phyloP scores from a whole-genome alignment of 2,113 vertebrate species.

The Pachypanchax playfairii region DNA sequence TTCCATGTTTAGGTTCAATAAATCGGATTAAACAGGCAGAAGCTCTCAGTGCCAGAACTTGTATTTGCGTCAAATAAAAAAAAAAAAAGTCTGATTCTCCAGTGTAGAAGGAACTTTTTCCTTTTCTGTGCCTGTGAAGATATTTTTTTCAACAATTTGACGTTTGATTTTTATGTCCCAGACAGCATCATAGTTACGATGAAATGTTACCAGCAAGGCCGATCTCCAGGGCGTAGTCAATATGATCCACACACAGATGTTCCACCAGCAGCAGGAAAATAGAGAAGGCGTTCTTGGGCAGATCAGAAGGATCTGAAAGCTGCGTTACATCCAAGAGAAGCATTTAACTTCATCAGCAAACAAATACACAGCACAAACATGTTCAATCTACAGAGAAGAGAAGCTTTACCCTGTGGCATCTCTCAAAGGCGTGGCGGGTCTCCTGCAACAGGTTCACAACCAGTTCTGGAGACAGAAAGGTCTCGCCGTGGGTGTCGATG shows the following conservation, averaged over 20 bases:
- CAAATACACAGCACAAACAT: background rate
- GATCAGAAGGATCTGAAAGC: conserved; percentile 96
- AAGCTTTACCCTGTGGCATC: conserved; percentile 91
- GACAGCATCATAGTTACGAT: conserved; percentile 4
- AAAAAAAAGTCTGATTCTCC: too few relatives aligned
- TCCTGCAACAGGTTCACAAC: conserved; percentile 98
- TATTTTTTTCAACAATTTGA: too few relatives aligned
- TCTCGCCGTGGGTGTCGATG: conserved; percentile 98
- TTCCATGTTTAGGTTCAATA: too few relatives aligned
- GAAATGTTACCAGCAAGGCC: conserved; percentile 89
- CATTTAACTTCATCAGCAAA: background rate
- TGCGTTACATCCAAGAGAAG: conserved; percentile 71
- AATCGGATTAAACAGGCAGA: background rate
- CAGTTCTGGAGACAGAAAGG: conserved; percentile 95
- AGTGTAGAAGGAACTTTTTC: too few relatives aligned
- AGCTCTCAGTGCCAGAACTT: too few relatives aligned
- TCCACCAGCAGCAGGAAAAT: conserved; percentile 98
- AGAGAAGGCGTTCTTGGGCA: conserved; percentile 97
- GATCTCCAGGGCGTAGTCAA: conserved; percentile 98
- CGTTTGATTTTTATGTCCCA: too few relatives aligned
- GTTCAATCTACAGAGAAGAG: background rate
- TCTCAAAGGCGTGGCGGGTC: conserved; percentile 97
- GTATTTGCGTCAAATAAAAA: too few relatives aligned
- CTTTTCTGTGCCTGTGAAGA: too few relatives aligned
- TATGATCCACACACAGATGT: conserved; percentile 97